Percentiles rank a stretch among this genome's conserved stretches.
phyloP scores from a whole-genome alignment of 2,113 vertebrate genomes.

The Sclerurus mexicanus region DNA sequence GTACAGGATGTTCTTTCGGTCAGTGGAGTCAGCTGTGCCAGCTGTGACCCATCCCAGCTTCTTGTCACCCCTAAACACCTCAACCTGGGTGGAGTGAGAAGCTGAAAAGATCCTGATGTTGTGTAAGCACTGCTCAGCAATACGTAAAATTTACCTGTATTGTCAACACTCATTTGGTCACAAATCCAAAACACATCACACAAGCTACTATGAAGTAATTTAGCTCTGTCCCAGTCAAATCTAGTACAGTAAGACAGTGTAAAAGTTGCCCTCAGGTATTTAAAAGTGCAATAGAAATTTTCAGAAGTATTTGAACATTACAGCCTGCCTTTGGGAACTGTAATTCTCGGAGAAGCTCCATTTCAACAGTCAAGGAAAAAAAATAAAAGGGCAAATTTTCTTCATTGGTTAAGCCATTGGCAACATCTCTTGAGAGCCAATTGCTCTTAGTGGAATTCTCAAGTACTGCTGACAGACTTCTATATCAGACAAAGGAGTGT shows the following conservation, averaged over 20 bases:
- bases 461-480: neutral
- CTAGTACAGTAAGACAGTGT: neutral
- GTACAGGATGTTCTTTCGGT: neutral
- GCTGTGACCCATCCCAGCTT: neutral
- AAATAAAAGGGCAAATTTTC: neutral
- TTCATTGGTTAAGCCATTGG: neutral
- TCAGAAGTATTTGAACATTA: neutral
- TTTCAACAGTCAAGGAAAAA: neutral
- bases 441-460: neutral
- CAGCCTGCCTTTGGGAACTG: neutral
- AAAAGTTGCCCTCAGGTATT: neutral
- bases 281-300: neutral
- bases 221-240: neutral
- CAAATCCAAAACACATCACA: neutral
- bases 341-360: neutral
- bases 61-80: neutral
- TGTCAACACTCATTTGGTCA: neutral
- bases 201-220: neutral
- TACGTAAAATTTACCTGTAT: neutral
- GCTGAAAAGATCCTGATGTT: neutral
- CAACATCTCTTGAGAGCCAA: neutral
- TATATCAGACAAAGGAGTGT: neutral
- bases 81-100: neutral
- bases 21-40: neutral
- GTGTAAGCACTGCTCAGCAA: neutral